Conservation (phyloP, 1,140 invertebrate genomes). For the Babylonia areolata region DNA sequence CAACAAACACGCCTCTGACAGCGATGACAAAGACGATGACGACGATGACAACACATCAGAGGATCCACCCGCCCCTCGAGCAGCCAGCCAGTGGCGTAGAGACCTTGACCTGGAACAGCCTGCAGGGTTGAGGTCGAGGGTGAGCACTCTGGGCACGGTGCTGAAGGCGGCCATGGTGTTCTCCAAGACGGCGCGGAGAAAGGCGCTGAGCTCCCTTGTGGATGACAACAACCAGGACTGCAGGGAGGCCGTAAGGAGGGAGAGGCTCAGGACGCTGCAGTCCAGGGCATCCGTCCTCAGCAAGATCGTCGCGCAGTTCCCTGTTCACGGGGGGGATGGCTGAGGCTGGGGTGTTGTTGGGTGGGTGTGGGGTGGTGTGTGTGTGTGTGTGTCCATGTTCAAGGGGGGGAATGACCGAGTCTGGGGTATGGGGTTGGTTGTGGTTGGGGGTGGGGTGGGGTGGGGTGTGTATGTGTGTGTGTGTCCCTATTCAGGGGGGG, state of each 20-base stretch:
- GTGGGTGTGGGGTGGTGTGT: background rate
- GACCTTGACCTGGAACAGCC: slow-evolving; percentile 44
- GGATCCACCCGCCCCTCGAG: background rate
- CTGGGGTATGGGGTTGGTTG: too few species aligned
- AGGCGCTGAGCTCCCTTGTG: slow-evolving; percentile 43
- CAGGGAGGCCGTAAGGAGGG: slow-evolving; percentile 43
- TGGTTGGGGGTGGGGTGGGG: too few species aligned
- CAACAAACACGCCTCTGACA: background rate
- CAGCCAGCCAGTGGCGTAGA: slow-evolving; percentile 43
- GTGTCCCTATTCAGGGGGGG: too few species aligned
- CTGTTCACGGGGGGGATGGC: background rate
- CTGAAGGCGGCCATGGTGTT: slow-evolving; percentile 50
- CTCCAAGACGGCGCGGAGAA: slow-evolving; percentile 49
- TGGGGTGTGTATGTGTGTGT: too few species aligned
- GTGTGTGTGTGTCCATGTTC: too few species aligned
- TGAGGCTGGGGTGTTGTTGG: background rate
- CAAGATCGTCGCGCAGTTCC: slow-evolving; percentile 24
- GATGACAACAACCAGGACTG: slow-evolving; percentile 50
- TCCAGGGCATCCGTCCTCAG: slow-evolving; percentile 28
- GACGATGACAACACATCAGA: background rate
- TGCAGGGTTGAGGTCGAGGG: slow-evolving; percentile 27
- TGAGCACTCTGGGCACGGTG: slow-evolving; percentile 45
- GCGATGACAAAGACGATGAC: background rate
- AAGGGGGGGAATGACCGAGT: too few species aligned
- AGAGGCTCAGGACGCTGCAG: slow-evolving; percentile 45